Conservation (phyloP, 2,888 invertebrate species). For the Caenorhabditis imperialis region DNA sequence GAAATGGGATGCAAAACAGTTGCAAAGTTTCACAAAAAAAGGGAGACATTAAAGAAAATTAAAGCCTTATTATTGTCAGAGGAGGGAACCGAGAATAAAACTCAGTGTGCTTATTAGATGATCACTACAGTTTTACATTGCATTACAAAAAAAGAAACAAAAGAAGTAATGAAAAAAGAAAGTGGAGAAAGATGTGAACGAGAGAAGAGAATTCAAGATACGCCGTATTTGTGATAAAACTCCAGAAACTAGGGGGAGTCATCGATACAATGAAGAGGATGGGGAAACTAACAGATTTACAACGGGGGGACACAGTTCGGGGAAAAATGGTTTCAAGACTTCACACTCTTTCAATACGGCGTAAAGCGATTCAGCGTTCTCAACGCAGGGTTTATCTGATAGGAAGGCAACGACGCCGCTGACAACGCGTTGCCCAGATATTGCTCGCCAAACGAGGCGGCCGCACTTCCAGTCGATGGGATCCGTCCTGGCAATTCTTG, state of each 20-base stretch:
- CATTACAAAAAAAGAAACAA: too few relatives aligned
- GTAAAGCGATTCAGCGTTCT: constrained; percentile 67
- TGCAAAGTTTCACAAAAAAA: neutral
- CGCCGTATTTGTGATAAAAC: constrained; percentile 37
- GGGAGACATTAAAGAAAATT: neutral
- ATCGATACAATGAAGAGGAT: constrained; percentile 37
- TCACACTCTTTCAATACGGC: constrained; percentile 54
- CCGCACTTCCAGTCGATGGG: constrained; percentile 47
- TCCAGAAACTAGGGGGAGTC: constrained; percentile 37
- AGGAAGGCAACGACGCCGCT: constrained; percentile 59
- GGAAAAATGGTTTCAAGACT: neutral
- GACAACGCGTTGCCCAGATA: constrained; percentile 63
- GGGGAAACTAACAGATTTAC: constrained; percentile 4
- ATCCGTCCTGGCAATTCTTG: constrained; percentile 50
- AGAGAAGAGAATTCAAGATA: too few relatives aligned
- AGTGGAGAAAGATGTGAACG: neutral
- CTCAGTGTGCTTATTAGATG: neutral
- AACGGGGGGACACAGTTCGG: constrained; percentile 3
- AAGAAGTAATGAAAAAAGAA: too few relatives aligned
- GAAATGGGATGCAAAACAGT: neutral
- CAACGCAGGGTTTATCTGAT: constrained; percentile 57
- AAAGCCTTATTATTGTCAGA: constrained; percentile 7
- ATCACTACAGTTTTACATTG: too few relatives aligned
- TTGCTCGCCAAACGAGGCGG: constrained; percentile 60
- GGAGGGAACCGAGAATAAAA: neutral